Conservation (phyloP, 1,140 invertebrate genomes). For the Drosophila bocqueti region DNA sequence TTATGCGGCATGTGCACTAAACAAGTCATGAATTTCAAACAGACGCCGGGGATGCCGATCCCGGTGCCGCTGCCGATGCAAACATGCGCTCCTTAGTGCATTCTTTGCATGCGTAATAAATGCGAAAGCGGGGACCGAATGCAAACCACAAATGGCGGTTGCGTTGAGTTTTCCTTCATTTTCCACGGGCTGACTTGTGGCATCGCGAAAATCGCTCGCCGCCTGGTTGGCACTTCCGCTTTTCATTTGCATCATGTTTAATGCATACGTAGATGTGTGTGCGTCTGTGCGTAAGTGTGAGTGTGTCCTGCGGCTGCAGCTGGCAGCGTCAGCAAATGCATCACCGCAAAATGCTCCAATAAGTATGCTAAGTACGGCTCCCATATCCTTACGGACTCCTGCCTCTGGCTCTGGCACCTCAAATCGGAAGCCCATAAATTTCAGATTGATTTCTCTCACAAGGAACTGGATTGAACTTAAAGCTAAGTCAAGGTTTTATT, state of each 20-base stretch:
- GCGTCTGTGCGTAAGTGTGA: not conserved
- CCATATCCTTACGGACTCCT: conserved; percentile 15
- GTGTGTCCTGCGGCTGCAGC: conserved; percentile 8
- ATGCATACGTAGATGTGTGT: conserved; percentile 46
- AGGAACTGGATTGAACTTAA: not conserved
- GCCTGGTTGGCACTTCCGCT: conserved; percentile 64
- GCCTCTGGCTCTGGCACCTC: not conserved
- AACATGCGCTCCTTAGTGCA: conserved; percentile 39
- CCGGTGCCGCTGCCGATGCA: not conserved
- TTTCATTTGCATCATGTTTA: conserved; percentile 72
- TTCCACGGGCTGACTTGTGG: conserved; percentile 32
- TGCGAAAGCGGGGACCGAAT: conserved; percentile 44
- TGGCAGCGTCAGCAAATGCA: conserved; percentile 22
- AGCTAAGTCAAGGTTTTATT: not conserved
- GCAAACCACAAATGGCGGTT: conserved; percentile 34
- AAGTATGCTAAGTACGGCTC: conserved; percentile 75
- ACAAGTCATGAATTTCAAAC: conserved; percentile 83
- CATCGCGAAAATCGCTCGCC: conserved; percentile 46
- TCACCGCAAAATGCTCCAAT: conserved; percentile 69
- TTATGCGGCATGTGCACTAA: conserved; percentile 82
- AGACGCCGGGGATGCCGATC: conserved; percentile 42
- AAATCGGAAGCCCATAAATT: conserved; percentile 61
- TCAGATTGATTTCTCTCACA: conserved; percentile 60
- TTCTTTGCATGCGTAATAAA: conserved; percentile 81
- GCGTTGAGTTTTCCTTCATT: conserved; percentile 24